Conservation (phyloP, 2,888 invertebrate species). For the Troides aeacus region DNA sequence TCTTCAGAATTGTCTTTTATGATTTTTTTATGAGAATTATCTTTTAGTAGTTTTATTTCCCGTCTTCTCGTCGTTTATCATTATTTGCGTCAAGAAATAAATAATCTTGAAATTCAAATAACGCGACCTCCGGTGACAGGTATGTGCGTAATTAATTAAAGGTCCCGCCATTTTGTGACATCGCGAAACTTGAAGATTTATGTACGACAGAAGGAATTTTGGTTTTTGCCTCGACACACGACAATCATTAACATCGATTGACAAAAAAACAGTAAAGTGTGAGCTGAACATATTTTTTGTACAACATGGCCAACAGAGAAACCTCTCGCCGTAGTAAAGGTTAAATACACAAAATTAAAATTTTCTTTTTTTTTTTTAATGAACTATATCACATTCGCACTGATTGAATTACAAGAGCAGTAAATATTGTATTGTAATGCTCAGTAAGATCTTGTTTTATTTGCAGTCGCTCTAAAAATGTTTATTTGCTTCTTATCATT, state of each 20-base stretch:
- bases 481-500: neutral
- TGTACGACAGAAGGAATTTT: conserved; percentile 49
- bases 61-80: conserved; percentile 16
- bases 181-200: conserved; percentile 64
- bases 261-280: conserved; percentile 30
- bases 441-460: neutral
- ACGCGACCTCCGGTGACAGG: conserved; percentile 51
- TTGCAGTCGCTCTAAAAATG: neutral
- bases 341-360: neutral
- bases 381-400: no score
- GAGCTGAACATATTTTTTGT: conserved; percentile 2
- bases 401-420: no score
- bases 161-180: conserved; percentile 49
- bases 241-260: conserved; percentile 55
- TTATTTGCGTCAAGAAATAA: conserved; percentile 12
- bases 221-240: conserved; percentile 71
- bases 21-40: no score
- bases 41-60: no score
- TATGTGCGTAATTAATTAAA: conserved; percentile 72
- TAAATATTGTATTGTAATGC: no score
- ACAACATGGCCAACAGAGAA: neutral
- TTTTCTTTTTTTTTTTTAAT: no score
- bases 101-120: conserved; percentile 32
- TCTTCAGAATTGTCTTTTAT: no score
- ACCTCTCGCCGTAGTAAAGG: neutral